Percentiles rank a stretch among this genome's conserved stretches.
phyloP scores from a whole-genome alignment of 53 echinoderm and acorn worm genomes.

The Temnopleurus reevesii region DNA sequence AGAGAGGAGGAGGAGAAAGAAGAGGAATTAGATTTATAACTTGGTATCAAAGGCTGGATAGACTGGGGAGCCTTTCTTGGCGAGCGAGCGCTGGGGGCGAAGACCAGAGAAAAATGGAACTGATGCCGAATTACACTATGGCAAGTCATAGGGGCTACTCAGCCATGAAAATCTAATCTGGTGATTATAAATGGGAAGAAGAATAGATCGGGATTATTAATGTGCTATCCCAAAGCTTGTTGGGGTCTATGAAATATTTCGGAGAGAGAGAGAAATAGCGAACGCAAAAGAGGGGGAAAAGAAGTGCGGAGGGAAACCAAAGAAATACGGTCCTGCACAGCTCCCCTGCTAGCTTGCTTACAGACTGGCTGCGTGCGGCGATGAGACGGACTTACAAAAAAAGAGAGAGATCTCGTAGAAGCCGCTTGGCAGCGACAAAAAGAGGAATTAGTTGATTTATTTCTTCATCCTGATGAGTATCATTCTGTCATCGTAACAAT shows the following conservation, averaged over 20 bases:
- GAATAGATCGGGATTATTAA: constrained; percentile 13
- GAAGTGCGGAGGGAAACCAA: not conserved
- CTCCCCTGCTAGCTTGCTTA: not conserved
- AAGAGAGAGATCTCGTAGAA: not conserved
- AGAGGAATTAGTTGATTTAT: constrained; percentile 41
- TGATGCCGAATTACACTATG: constrained; percentile 15
- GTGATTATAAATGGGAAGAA: constrained; percentile 20
- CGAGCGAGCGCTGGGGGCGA: constrained; percentile 28
- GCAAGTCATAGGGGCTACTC: not conserved
- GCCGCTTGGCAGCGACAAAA: not conserved
- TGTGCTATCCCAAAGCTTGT: constrained; percentile 1
- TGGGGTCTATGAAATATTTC: not conserved
- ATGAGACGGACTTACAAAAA: not conserved
- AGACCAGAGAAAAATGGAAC: not conserved
- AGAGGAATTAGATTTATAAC: not conserved
- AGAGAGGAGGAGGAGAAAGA: constrained; percentile 14
- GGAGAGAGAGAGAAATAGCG: not conserved
- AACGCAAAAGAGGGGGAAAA: not conserved
- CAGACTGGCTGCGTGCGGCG: not conserved
- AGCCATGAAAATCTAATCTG: constrained; percentile 44
- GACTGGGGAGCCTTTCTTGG: constrained; percentile 13
- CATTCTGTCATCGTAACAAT: constrained; percentile 26
- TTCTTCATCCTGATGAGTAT: constrained; percentile 31
- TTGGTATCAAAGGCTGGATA: constrained; percentile 33
- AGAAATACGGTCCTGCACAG: not conserved